A percentile compares a stretch with the other conserved stretches of the same genome.
phyloP scores from a whole-genome alignment of 2,113 vertebrate genomes.

The Apaloderma vittatum region DNA sequence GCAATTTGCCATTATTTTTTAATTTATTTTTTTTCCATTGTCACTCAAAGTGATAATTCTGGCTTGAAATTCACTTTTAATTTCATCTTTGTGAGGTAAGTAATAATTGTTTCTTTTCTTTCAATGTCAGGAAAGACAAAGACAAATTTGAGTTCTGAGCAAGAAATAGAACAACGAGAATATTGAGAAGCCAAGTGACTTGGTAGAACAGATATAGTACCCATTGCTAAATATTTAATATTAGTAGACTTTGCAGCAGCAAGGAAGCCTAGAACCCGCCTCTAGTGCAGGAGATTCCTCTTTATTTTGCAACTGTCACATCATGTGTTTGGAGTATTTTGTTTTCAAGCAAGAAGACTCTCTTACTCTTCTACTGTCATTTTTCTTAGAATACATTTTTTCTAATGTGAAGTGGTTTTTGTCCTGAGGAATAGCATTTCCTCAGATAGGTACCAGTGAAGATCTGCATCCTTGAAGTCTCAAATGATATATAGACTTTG shows the following conservation, averaged over 20 bases:
- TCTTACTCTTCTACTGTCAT: neutral
- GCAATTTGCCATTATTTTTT: neutral
- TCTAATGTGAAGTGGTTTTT: neutral
- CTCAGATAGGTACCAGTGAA: neutral
- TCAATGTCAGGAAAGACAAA: constrained; percentile 26
- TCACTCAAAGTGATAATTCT: constrained; percentile 44
- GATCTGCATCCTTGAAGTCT: neutral
- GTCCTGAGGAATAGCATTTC: neutral
- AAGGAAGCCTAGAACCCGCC: neutral
- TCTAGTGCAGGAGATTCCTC: neutral
- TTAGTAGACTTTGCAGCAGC: neutral
- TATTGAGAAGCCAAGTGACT: constrained; percentile 1
- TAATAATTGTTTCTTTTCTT: constrained; percentile 35
- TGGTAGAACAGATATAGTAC: constrained; percentile 14
- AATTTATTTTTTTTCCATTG: neutral
- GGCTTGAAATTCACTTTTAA: neutral
- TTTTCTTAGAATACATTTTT: neutral
- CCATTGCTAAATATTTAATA: constrained; percentile 45
- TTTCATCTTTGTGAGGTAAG: neutral
- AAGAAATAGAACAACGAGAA: constrained; percentile 48
- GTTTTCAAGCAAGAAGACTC: neutral
- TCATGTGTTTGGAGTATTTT: neutral
- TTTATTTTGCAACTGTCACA: neutral
- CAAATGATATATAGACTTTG: neutral
- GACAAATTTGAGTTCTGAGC: constrained; percentile 20